A percentile compares a stretch with the other conserved stretches of the same genome.
Conservation (phyloP, 2,888 invertebrate genomes). For the Hedya salicella region DNA sequence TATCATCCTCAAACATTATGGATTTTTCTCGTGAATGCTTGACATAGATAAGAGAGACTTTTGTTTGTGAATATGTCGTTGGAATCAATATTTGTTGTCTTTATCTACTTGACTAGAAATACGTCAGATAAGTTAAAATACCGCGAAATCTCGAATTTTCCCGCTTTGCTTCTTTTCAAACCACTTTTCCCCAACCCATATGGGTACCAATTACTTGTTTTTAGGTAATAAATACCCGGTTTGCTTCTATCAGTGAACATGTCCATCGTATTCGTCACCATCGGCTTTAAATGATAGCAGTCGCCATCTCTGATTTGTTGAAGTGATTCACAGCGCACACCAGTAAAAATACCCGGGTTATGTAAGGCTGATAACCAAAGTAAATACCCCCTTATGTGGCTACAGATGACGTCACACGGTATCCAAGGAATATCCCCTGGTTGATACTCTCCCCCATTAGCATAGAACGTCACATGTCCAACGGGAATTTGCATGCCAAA, state of each 20-base stretch:
- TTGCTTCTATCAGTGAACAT: constrained; percentile 51
- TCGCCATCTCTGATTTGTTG: constrained; percentile 59
- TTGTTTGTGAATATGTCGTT: too few relatives aligned
- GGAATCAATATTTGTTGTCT: neutral
- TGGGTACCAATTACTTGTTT: constrained; percentile 50
- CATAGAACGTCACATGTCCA: constrained; percentile 54
- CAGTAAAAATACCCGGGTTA: constrained; percentile 59
- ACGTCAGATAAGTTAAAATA: neutral
- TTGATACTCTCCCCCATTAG: constrained; percentile 62
- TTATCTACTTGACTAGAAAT: neutral
- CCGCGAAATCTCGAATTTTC: neutral
- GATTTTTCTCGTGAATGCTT: too few relatives aligned
- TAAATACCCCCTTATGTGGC: constrained; percentile 57
- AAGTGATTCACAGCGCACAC: constrained; percentile 59
- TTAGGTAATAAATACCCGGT: constrained; percentile 57
- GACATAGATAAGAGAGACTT: too few relatives aligned
- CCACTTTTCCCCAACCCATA: constrained; percentile 61
- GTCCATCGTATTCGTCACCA: constrained; percentile 53
- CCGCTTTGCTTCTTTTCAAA: constrained; percentile 52
- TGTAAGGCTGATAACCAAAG: constrained; percentile 61
- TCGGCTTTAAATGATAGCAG: constrained; percentile 60
- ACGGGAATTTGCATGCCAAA: constrained; percentile 48
- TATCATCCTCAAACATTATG: too few relatives aligned
- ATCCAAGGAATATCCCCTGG: constrained; percentile 57
- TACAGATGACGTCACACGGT: constrained; percentile 60